Conservation (phyloP, 2,797 vertebrate genomes). For the Acropternis orthonyx region DNA sequence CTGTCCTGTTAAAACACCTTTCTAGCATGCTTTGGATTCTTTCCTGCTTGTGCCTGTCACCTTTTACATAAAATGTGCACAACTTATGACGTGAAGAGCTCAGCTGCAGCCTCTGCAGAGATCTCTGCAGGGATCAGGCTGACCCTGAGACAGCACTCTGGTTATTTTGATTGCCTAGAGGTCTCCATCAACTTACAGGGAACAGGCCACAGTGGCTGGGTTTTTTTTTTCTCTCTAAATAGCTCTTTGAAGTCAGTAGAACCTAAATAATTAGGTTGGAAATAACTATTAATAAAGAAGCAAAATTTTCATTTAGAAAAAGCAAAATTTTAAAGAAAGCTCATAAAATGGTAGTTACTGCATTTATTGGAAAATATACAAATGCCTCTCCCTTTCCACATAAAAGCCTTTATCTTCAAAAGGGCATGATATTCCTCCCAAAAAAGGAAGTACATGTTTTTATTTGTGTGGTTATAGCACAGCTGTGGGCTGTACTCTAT, state of each 20-base stretch:
- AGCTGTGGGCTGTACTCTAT: not conserved
- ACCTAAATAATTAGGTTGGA: conserved; percentile 24
- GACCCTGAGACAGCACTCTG: not conserved
- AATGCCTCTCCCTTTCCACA: not conserved
- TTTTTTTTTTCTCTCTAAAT: conserved; percentile 10
- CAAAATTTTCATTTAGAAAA: not conserved
- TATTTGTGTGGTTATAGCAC: not conserved
- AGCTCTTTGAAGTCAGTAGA: conserved; percentile 12
- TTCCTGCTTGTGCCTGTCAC: not conserved
- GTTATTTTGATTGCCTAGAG: conserved; percentile 27
- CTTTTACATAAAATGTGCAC: not conserved
- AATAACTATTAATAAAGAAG: not conserved
- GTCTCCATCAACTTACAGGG: not conserved
- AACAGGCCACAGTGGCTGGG: not conserved
- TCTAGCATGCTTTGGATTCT: not conserved
- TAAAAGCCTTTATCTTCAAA: not conserved
- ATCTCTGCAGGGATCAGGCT: not conserved
- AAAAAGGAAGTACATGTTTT: not conserved
- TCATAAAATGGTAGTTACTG: not conserved
- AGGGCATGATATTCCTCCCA: not conserved
- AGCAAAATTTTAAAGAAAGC: not conserved
- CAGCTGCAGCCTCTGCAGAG: not conserved
- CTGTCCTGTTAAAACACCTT: not conserved
- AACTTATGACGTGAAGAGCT: not conserved
- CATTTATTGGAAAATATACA: not conserved